Evolutionary conservation across 1,140 invertebrate genomes (phyloP), one percentile per base, ranked within the genome.

Genomic region (Camponotus floridanus): DNA sequence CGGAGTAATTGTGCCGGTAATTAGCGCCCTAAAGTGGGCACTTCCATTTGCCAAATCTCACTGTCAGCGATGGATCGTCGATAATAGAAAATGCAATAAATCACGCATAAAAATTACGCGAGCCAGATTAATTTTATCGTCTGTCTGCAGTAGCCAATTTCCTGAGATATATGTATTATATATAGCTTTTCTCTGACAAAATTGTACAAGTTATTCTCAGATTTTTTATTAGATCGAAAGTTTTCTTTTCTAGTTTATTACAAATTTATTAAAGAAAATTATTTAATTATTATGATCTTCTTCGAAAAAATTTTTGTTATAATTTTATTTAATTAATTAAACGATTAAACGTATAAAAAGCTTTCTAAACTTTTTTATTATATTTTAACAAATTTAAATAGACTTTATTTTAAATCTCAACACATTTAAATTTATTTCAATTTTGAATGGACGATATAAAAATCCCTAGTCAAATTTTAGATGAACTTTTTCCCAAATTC

Each of bases 81-180:
- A 76, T 76, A 76, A 76, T 76, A 62, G 57, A 76, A 45, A 76
- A 64, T 76, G 57, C 62, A 76, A 76, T 76, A 76, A 76, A 76
- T 76, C 26, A 76, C 57, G 39, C 39, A 64, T 33, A 64, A 76
- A 76, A 64, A 76, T 64, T 76, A n/a, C 31, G 36, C 11, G 33
- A 64, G 1, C 15, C 9, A n/a, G 36, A 64, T 76, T 64, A 76
- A 45, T 64, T 64, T 64, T 76, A 76, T 76, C 21, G 18, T 73
- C n/a, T 36, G 48, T 36, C 15, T 71, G 36, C n/a, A 42, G 42
- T 33, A 33, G n/a, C 31, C 5, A 21, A 48, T 71, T 71, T 15
- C n/a, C 13, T 55, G 70, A 73, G 9, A 55, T 73, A 21, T 31
- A 31, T 73, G 31, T 45, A 15, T 51, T 18, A 18, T 18, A 51